Evolutionary conservation across 2,888 invertebrate species (phyloP).

Genomic region (Melinopterus prodromus): DNA sequence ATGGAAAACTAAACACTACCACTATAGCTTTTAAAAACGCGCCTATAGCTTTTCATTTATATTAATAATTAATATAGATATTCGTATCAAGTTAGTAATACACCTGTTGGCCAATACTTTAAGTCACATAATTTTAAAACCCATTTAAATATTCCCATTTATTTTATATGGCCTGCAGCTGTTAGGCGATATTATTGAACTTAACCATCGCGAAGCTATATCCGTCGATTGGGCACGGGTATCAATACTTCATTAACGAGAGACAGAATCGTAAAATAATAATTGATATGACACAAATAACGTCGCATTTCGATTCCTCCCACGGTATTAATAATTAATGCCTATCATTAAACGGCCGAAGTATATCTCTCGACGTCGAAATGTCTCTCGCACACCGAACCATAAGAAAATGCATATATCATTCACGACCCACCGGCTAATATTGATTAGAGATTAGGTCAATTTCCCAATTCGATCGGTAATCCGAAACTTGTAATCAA

Average conservation of each 20-base stretch:
- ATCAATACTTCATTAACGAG: neutral
- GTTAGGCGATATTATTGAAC: neutral
- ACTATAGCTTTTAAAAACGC: too few species aligned
- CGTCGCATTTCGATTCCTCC: neutral
- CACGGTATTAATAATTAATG: neutral
- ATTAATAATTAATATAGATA: neutral
- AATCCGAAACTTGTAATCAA: conserved; percentile 4
- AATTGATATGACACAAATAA: conserved; percentile 4
- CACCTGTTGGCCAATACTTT: neutral
- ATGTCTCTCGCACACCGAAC: neutral
- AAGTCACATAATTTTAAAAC: neutral
- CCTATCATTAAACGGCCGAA: neutral
- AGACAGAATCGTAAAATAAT: neutral
- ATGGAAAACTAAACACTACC: too few species aligned
- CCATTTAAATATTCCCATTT: neutral
- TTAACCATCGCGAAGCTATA: neutral
- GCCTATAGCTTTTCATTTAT: neutral
- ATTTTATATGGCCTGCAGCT: neutral
- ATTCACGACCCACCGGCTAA: neutral
- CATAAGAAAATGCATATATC: conserved; percentile 4
- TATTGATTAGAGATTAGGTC: conserved; percentile 4
- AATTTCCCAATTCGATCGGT: neutral
- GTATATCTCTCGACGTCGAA: neutral
- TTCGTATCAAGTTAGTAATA: neutral
- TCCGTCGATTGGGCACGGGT: neutral